These are phyloP conservation scores for Dryas iulia DNA, from an alignment of 1,140 invertebrate genomes.

Conservation along the genomic window DNA sequence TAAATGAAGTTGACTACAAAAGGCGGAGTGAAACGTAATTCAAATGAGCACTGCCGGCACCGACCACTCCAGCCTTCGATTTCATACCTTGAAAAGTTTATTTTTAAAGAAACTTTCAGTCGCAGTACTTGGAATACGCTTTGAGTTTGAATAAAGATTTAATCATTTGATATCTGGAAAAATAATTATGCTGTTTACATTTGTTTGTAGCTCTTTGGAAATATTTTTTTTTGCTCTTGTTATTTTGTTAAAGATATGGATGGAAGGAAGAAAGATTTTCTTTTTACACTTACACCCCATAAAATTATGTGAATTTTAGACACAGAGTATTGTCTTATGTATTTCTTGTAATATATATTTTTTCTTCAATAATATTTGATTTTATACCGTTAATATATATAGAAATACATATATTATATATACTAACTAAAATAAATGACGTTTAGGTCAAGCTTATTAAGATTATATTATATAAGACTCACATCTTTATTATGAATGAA, in stretches of 20 bases:
- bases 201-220: neutral
- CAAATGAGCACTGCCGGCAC: constrained; percentile 62
- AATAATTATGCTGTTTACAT: constrained; percentile 8
- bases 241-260: no score
- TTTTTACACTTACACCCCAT: no score
- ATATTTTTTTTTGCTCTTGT: neutral
- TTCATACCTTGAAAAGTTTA: constrained; percentile 69
- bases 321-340: no score
- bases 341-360: no score
- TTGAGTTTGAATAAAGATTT: constrained; percentile 50
- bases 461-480: no score
- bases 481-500: neutral
- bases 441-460: no score
- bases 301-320: no score
- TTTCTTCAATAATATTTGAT: no score
- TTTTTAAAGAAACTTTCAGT: constrained; percentile 66
- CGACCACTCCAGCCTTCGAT: constrained; percentile 63
- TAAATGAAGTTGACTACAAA: constrained; percentile 79
- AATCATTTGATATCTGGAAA: constrained; percentile 39
- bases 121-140: constrained; percentile 62
- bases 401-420: neutral
- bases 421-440: no score
- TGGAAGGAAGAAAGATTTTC: no score
- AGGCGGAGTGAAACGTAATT: constrained; percentile 69
- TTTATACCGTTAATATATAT: no score